Base-by-base conservation (phyloP, 2,888 invertebrate species). In the Mamestra brassicae region DNA sequence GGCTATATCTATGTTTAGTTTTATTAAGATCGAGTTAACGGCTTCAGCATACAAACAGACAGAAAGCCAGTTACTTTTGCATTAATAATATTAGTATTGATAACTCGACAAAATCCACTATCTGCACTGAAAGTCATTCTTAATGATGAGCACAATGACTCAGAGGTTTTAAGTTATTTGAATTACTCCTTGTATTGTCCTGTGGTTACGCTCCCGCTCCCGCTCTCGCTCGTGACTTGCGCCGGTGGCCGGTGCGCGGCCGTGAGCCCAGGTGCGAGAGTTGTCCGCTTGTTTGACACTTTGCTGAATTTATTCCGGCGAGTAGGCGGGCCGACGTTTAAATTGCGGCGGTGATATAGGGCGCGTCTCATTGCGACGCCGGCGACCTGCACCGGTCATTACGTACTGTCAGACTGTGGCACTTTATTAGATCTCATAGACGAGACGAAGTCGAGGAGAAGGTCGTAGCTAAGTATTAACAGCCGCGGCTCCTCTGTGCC, bases 271-370 rank as follows among this genome's bases (percentile, higher is more conserved):
- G 94, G 94, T 94, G 94, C 89, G 89, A 88, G 90, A 93, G 92
- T 94, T 92, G 90, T 80, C 88, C 90, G 87, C 86, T 93, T 93
- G 92, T 94, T 94, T 93, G 94, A 93, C 94, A 94, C 92, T 94
- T 94, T 90, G 92, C 86, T 89, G 89, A 93, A 93, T 93, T 92
- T 93, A 93, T 93, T 91, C 91, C 87, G 87, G 79, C 85, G 84
- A 84, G 87, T 79, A 83, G 84, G 80, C 86, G 86, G 84, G 88
- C 85, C 88, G 90, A 91, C 92, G 91, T 86, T 90, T 90, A 91
- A 91, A 93, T 92, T 93, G 91, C 91, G 76, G 47, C 74, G 78
- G 76, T 84, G 84, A 83, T 85, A 72, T 83, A 84, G 81, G 82
- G 79, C 74, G 80, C 81, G 84, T 84, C 84, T 76, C 84, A 61